A percentile compares a stretch with the other conserved stretches of the same genome.
Conservation (phyloP, 2,888 invertebrate genomes). For the Melinaea menophilus region DNA sequence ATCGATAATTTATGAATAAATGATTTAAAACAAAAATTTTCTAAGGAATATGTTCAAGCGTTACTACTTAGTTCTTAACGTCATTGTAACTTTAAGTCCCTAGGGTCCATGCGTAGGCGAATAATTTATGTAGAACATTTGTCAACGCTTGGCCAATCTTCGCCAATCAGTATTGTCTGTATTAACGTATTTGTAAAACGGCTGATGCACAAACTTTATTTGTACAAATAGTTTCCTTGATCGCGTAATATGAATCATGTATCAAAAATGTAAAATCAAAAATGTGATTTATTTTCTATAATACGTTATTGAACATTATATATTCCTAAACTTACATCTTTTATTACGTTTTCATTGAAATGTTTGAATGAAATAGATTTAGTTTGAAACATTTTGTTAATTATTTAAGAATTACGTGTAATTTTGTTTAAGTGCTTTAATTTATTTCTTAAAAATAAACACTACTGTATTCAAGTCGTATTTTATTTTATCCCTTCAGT, state of each 20-base stretch:
- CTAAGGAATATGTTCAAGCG: too few species aligned
- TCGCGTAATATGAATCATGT: not conserved
- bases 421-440: conserved; percentile 21
- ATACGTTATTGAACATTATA: not conserved
- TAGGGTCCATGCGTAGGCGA: conserved; percentile 57
- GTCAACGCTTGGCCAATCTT: conserved; percentile 25
- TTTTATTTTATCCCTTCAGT: conserved; percentile 9
- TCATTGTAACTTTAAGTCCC: conserved; percentile 41
- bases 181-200: conserved; percentile 1
- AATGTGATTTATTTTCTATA: too few species aligned
- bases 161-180: conserved; percentile 15
- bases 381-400: not conserved
- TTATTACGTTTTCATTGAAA: conserved; percentile 5
- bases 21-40: too few species aligned
- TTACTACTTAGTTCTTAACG: too few species aligned
- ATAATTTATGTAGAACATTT: conserved; percentile 41
- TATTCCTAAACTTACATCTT: not conserved
- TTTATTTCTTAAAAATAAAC: conserved; percentile 25
- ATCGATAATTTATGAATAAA: too few species aligned
- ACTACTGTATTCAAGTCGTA: conserved; percentile 16
- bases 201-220: conserved; percentile 5
- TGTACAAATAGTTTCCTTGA: conserved; percentile 4
- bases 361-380: conserved; percentile 9
- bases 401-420: conserved; percentile 6
- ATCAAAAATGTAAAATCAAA: too few species aligned